Evolutionary conservation across 2,113 vertebrate species (phyloP).

Genomic region (Bos taurus): DNA sequence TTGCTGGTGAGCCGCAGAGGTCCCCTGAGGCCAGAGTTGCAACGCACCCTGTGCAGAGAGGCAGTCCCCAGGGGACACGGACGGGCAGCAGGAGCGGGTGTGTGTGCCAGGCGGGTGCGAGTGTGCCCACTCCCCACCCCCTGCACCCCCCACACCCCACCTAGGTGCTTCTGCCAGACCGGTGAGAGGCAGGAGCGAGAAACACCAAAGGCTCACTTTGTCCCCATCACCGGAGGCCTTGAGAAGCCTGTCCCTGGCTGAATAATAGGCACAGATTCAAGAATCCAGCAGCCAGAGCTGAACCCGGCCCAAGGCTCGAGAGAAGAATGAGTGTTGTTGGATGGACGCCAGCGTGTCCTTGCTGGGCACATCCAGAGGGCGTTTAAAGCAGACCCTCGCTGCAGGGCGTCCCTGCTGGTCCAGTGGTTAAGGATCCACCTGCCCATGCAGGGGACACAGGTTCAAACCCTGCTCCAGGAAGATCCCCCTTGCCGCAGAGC

Average conservation of each 20-base stretch:
- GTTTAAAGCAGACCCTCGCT: neutral
- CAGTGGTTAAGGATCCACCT: neutral
- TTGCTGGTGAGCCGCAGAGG: neutral
- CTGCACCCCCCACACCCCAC: too few species aligned
- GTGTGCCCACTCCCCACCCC: neutral
- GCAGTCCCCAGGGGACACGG: neutral
- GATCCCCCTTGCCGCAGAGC: neutral
- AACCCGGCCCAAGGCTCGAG: accelerated
- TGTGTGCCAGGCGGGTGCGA: neutral
- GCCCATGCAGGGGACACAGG: neutral
- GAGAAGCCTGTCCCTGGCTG: neutral
- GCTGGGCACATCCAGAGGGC: neutral
- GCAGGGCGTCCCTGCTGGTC: neutral
- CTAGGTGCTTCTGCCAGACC: neutral
- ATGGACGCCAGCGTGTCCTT: neutral
- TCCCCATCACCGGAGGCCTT: neutral
- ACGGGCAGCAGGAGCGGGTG: neutral
- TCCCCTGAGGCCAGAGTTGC: neutral
- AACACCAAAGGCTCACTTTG: neutral
- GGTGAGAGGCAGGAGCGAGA: neutral
- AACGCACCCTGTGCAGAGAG: too few species aligned
- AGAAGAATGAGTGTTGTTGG: accelerated
- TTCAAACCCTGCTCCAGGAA: neutral
- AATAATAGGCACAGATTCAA: neutral
- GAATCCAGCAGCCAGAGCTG: neutral